Base-by-base conservation (phyloP, 1,140 invertebrate genomes). In the Zophobas morio region DNA sequence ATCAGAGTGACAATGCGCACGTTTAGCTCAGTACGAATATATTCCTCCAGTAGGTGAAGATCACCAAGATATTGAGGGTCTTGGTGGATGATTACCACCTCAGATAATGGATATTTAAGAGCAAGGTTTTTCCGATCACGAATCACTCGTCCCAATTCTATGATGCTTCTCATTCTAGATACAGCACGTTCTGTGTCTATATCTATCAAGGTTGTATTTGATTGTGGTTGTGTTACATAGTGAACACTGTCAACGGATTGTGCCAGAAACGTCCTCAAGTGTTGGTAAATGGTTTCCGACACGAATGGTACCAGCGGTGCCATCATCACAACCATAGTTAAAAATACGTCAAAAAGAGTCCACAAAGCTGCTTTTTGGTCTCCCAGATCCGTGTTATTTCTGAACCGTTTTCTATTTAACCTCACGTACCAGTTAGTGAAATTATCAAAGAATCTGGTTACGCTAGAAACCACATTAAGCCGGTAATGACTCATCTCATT, bases 291-390 rank as follows among this genome's bases (percentile, higher is more conserved):
- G 36, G 94, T 92, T 87, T 99, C 99, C n/a, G 97, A 95, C 32
- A 99, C 88, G 86, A 98, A 99, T 1, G 99, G 99, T 2, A 97
- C 98, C 87, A 99, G 99, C 0, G 99, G 97, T 2, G 98, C 95
- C 93, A 99, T 98, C 49, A 98, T 92, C 81, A 94, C 90, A 0
- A 94, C 92, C 92, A 99, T 97, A 57, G 94, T 93, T 81, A 95
- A 94, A 6, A 99, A 86, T 0, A 99, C 96, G 81, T 91, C 90
- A 85, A 94, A 98, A 0, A 99, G 89, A 0, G 97, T 98, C 75
- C 95, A 93, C 36, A 99, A 86, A 0, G 97, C 96, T 54, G 92
- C 88, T 57, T 92, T 88, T 83, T 96, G 97, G 83, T 99, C 97
- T 8, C 90, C 88, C 1, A 91, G 88, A 34, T 91, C 90, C 80